Percentiles rank a stretch among this genome's conserved stretches.
phyloP scores from a whole-genome alignment of 2,113 vertebrate genomes.

The Dasypus novemcinctus region DNA sequence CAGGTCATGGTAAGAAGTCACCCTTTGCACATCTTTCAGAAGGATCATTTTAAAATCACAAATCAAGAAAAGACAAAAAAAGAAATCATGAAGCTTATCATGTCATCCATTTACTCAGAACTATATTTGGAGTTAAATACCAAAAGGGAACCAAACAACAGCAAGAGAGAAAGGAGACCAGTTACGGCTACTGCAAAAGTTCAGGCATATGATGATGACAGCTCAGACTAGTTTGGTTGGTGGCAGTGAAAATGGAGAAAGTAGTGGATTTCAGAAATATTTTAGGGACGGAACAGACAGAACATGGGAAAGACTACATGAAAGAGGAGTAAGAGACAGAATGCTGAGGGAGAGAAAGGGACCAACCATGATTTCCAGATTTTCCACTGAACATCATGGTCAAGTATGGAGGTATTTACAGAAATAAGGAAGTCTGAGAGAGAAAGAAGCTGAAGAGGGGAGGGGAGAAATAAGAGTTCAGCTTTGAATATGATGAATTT shows the following conservation, averaged over 20 bases:
- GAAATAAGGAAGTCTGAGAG: not conserved
- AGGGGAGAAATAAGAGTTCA: not conserved
- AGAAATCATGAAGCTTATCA: not conserved
- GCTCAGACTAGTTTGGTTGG: not conserved
- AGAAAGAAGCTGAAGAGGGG: not conserved
- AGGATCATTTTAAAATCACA: constrained; percentile 34
- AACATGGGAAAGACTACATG: not conserved
- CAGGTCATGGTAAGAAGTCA: not conserved
- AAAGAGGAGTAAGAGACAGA: not conserved
- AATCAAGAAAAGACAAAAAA: not conserved
- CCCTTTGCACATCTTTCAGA: constrained; percentile 16
- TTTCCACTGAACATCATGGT: not conserved
- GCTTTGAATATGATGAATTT: not conserved
- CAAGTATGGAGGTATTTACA: not conserved
- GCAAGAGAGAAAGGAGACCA: not conserved
- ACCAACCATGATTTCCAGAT: not conserved
- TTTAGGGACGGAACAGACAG: not conserved
- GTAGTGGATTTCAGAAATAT: not conserved
- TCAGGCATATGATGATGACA: not conserved
- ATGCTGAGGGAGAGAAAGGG: not conserved
- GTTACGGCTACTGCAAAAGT: not conserved
- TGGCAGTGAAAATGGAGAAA: not conserved
- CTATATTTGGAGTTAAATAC: not conserved
- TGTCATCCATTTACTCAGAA: not conserved
- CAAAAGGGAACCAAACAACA: not conserved